Evolutionary conservation across 2,113 vertebrate genomes (phyloP).

Genomic region (Progne subis): DNA sequence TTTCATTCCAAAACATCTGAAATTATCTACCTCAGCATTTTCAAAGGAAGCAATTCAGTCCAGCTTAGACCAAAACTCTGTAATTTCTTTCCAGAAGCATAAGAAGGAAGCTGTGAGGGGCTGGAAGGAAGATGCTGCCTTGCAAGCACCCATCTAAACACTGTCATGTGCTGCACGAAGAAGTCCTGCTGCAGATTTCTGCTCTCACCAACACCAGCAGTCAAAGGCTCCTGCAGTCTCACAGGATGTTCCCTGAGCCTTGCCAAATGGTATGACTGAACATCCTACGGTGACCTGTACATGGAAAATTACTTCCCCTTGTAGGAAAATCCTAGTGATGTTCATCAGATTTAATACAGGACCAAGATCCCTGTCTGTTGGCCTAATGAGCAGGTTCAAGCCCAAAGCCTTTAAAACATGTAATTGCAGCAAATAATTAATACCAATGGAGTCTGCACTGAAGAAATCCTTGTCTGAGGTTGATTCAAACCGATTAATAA

Average conservation of each 20-base stretch:
- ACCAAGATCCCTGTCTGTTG: not conserved
- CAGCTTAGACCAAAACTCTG: not conserved
- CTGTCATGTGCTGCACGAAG: not conserved
- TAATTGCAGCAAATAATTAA: not conserved
- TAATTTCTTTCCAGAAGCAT: not conserved
- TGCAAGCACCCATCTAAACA: not conserved
- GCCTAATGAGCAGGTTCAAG: not conserved
- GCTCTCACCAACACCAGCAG: not conserved
- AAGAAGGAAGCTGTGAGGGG: not conserved
- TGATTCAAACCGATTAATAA: not conserved
- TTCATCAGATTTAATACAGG: not conserved
- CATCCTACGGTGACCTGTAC: not conserved
- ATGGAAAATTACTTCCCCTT: not conserved
- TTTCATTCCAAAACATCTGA: not conserved
- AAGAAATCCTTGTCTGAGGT: not conserved
- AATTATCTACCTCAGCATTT: not conserved
- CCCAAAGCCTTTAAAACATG: not conserved
- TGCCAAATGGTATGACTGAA: not conserved
- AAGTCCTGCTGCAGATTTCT: not conserved
- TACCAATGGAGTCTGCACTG: not conserved
- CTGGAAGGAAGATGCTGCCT: not conserved
- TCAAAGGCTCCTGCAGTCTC: not conserved
- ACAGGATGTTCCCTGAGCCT: not conserved
- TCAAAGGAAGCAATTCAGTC: not conserved
- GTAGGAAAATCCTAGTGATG: not conserved